Base-by-base conservation (phyloP, 1,140 invertebrate genomes). In the Microplitis demolitor region DNA sequence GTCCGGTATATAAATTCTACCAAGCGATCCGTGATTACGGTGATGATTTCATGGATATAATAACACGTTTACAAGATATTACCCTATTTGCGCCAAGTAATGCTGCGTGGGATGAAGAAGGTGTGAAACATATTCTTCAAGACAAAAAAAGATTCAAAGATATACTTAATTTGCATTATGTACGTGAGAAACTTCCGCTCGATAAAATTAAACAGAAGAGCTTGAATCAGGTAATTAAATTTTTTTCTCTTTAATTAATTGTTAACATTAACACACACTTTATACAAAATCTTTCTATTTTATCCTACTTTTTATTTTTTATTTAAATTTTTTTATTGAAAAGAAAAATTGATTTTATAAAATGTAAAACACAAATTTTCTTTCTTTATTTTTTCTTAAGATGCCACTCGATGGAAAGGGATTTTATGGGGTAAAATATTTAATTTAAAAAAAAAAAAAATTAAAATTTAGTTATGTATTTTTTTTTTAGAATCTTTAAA, bases 61-160 rank as follows among this genome's bases (percentile, higher is more conserved):
- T 96, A n/a, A 91, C 89, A 54, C 87, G 88, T 51, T 89, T 91
- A 61, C 89, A 90, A 35, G 92, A 95, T 58, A 88, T 96, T 4
- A 97, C 96, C 1, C 88, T 97, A 24, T 96, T 97, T 82, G 95
- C 95, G 0, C 96, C 96, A 0, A 95, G 93, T 76, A 97, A 97
- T 83, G 92, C 93, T 69, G 96, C 96, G 0, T 93, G 92, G 90
- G 84, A 88, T 9, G 89, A 91, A 70, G 87, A 90, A 4, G 90
- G 89, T 51, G 89, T 96, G 0, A 90, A 93, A 73, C 89, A 91
- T 75, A 88, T 95, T 74, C 86, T 94, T 50, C 90, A 90, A 56
- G 91, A 94, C 79, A 90, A 90, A 78, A 85, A 92, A 70, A 90
- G 89, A 71, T 88, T 95, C 74, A 88, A 86, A 62, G 92, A 95